Evolutionary conservation across 2,888 invertebrate species (phyloP), one percentile per base, ranked within the genome.

Genomic region (Cotesia congregata): DNA sequence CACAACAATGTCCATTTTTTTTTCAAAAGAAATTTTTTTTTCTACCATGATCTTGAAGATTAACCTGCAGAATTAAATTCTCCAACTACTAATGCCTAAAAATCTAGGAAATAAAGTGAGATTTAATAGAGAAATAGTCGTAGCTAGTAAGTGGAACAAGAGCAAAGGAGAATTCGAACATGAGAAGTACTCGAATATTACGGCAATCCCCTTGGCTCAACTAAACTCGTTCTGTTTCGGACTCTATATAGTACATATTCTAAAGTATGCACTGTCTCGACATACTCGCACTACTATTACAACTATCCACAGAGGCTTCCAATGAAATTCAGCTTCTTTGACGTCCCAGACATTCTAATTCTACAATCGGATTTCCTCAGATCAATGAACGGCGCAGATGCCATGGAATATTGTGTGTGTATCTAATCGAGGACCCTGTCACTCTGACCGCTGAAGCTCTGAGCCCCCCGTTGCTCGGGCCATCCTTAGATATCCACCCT

Each of bases 391-490:
- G 86, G 83, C 86, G 86, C 87, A 89, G 89, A 88, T 88, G 89
- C 85, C 85, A 84, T 84, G 81, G 85, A 88, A 87, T 88, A 88
- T 89, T 87, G 88, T 87, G 86, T 87, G 88, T 87, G 86, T 87
- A 87, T 86, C 87, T 89, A 89, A 89, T 89, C 89, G 88, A 83
- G 87, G 87, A 85, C 86, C 87, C 89, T 88, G 88, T 89, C 89
- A 87, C 86, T 89, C 85, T 88, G 89, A 89, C 89, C 88, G 84
- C 87, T 86, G 75, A 76, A 80, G 84, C 87, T 86, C 87, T 86
- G 75, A 76, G 81, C 75, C 79, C 77, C 77, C 82, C 80, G 77
- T 30, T 4, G 30, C 75, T 62, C 78, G 78, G 78, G 67, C 68
- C 73, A 74, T 30, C 30, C 30, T 30, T 3, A 64, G 67, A 72